These are phyloP conservation scores for Mastigias papua DNA, from an alignment of 30 jellyfish, hydroid and myxozoan species.

Conservation along the genomic window DNA sequence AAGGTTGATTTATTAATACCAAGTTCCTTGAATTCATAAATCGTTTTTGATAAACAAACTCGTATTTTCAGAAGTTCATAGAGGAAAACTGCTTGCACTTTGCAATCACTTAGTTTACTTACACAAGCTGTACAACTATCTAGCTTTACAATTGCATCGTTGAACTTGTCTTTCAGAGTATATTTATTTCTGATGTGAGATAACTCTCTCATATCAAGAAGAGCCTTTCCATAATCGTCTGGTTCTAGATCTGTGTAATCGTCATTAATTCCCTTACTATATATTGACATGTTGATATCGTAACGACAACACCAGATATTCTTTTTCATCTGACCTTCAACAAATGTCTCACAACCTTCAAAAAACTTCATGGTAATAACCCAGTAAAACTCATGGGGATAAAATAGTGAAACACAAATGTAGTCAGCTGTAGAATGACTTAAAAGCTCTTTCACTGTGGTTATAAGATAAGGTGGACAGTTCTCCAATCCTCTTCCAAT, in stretches of 20 bases:
- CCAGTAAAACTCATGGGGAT: neutral
- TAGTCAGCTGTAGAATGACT: constrained; percentile 3
- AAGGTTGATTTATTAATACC: too few relatives aligned
- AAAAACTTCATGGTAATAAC: constrained; percentile 5
- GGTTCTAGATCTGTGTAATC: neutral
- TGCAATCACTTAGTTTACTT: neutral
- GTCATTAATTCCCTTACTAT: neutral
- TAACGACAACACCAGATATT: constrained; percentile 16
- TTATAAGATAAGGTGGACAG: neutral
- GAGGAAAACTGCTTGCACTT: neutral
- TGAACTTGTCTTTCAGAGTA: neutral
- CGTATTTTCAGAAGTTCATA: neutral
- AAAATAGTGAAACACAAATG: constrained; percentile 1
- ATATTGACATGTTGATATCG: neutral
- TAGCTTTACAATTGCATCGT: neutral
- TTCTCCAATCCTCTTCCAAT: neutral
- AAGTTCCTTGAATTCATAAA: neutral
- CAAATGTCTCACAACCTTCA: constrained; percentile 27
- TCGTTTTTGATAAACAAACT: neutral
- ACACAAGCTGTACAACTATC: neutral
- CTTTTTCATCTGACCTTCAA: neutral
- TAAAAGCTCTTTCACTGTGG: neutral
- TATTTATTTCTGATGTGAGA: neutral
- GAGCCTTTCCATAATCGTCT: constrained; percentile 11
- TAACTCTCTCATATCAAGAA: neutral